These are phyloP conservation scores for Chymomyza amoena DNA, from an alignment of 2,888 invertebrate genomes.

Conservation along the genomic window DNA sequence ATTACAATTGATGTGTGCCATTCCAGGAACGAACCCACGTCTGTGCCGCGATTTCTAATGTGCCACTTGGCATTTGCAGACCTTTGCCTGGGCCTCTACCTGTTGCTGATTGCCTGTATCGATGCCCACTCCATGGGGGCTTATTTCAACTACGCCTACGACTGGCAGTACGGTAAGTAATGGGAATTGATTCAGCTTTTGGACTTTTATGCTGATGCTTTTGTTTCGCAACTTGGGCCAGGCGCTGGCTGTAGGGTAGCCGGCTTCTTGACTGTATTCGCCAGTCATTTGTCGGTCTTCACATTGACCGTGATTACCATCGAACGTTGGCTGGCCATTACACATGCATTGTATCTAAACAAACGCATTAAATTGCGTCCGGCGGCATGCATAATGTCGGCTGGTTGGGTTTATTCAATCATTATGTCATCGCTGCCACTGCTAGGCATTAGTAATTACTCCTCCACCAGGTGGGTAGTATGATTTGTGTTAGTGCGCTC, in stretches of 20 bases:
- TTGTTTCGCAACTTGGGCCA: constrained; percentile 45
- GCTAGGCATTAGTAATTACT: constrained; percentile 91
- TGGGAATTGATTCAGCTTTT: background rate
- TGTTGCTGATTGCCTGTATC: constrained; percentile 89
- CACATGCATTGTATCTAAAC: constrained; percentile 90
- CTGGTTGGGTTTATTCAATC: constrained; percentile 89
- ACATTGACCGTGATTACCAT: constrained; percentile 92
- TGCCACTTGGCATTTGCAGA: constrained; percentile 93
- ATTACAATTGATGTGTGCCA: background rate
- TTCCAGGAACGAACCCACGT: constrained; percentile 79
- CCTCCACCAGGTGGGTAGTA: constrained; percentile 85
- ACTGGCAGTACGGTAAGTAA: constrained; percentile 89
- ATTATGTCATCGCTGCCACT: constrained; percentile 89
- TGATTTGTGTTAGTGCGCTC: background rate
- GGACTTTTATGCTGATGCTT: background rate
- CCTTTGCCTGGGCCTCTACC: constrained; percentile 91
- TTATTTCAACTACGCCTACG: constrained; percentile 93
- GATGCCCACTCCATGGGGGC: constrained; percentile 91
- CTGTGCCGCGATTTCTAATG: constrained; percentile 86
- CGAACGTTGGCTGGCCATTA: constrained; percentile 91
- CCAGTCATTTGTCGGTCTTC: constrained; percentile 91
- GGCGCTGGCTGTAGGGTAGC: constrained; percentile 91
- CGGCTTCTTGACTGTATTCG: constrained; percentile 92
- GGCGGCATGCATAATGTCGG: constrained; percentile 87
- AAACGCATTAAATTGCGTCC: constrained; percentile 86